Evolutionary conservation across 2,888 invertebrate genomes (phyloP), one percentile per base, ranked within the genome.

Genomic region (Vandiemenella viatica): DNA sequence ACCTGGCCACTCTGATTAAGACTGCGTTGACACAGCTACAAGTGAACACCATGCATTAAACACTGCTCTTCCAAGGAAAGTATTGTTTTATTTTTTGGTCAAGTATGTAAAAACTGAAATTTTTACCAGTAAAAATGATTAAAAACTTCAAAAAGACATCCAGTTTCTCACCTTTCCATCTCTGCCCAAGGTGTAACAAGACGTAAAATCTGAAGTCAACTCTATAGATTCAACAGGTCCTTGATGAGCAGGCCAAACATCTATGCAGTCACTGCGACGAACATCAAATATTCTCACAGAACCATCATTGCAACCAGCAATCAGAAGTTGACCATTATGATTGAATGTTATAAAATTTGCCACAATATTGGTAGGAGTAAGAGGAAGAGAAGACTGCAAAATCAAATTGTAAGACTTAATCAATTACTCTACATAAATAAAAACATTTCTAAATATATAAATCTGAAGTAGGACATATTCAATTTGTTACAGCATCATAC

Each of bases 231-330:
- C 67, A 0, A 75, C 68, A 37, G 73, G 71, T 45, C 70, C 72
- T n/a, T 65, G 64, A 55, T 76, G 75, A 41, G 72, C 73, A 51
- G 62, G 63, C 65, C 75, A 69, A 53, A 70, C 69, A 38, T 72
- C 69, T 16, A 76, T 71, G 54, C 72, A 71, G 57, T 74, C 73
- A 45, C 67, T 67, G 51, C 71, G 66, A 23, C 72, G 62, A 41
- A 75, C 59, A 61, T 77, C 77, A 58, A 73, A 72, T 46, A 77
- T 68, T 40, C 73, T 61, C 48, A 76, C 67, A 43, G 67, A 65
- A 7, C 77, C 77, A 61, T 77, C 76, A 1, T 69, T 73, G 16
- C 71, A 66, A 21, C 76, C 77, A 26, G 73, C 70, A 19, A 77
- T 65, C 32, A 77, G 59, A 16, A 76, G 61, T 56, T 75, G 73